Evolutionary conservation across 2,888 invertebrate genomes (phyloP), one percentile per base, ranked within the genome.

Genomic region (Didymodactylos carnosus): DNA sequence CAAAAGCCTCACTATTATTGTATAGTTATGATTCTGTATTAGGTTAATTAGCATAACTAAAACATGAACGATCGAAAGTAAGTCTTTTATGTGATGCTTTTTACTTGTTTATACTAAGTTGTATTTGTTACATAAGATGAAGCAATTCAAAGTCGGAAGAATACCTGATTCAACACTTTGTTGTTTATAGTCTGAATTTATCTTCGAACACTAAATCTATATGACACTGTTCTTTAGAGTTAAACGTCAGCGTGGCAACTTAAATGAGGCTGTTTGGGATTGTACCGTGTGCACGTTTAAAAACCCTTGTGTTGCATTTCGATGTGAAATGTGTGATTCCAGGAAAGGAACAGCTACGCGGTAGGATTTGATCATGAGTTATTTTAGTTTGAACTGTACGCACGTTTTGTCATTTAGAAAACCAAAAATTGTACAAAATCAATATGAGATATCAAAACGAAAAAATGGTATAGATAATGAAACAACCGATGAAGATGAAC

Each of bases 251-350:
- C 69, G 73, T 25, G 69, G 49, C 39, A 49, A 35, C 25, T 13
- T 49, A n/a, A 82, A 82, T 41, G 94, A 94, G 84, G 91, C 90
- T 84, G 90, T 88, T 84, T 97, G 97, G 97, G 94, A 95, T 86
- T 97, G 97, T 86, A 93, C 93, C 86, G 94, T 95, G 82, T 97
- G 97, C 86, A 97, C 97, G 76, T 95, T 90, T 86, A 88, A 92
- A 84, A 95, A 95, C 86, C 91, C 92, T 80, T 91, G 92, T 78
- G 94, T 95, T 88, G 94, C 94, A 78, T 97, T 97, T 87, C 97
- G 95, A 88, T 98, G 97, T 87, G 90, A 92, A 81, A 95, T 98
- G 92, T 97, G 97, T 87, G 95, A 95, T 88, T 93, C 94, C 81
- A 88, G 97, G 80, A 98, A 97, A 88, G 92, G 92, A 75, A 88